phyloP scores from a whole-genome alignment of 2,888 invertebrate genomes.

The Nezara viridula region DNA sequence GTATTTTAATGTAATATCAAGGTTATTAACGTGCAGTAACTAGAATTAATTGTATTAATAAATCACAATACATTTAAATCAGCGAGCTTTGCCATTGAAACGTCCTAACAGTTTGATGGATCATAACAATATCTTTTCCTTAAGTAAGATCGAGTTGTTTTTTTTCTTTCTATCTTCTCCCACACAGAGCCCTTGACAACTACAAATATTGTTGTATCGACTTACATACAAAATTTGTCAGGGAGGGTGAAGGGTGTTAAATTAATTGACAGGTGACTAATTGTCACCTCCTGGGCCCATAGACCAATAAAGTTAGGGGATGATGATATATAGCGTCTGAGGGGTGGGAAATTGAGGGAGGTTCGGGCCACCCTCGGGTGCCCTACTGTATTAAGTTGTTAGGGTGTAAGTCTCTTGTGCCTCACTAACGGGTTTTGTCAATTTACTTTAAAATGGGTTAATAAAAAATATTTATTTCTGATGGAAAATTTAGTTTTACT shows the following conservation, averaged over 20 bases:
- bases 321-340: constrained; percentile 44
- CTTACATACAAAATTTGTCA: constrained; percentile 34
- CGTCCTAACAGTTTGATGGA: not conserved
- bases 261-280: constrained; percentile 51
- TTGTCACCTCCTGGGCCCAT: constrained; percentile 36
- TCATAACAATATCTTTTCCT: not conserved
- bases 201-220: constrained; percentile 44
- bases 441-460: not conserved
- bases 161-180: not conserved
- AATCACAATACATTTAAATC: not conserved
- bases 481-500: not conserved
- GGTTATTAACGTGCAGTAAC: no score
- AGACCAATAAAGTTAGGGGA: constrained; percentile 49
- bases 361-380: not conserved
- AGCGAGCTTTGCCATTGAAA: not conserved
- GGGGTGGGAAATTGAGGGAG: constrained; percentile 37
- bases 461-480: not conserved
- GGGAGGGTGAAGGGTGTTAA: constrained; percentile 34
- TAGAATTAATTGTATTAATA: no score
- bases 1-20: no score
- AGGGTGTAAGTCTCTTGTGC: not conserved
- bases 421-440: not conserved
- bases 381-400: constrained; percentile 5
- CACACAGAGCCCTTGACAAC: not conserved
- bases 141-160: not conserved